A percentile compares a stretch with the other conserved stretches of the same genome.
These are phyloP conservation scores for Oreochromis spilurus DNA, from an alignment of 2,113 vertebrate genomes.

Conservation along the genomic window DNA sequence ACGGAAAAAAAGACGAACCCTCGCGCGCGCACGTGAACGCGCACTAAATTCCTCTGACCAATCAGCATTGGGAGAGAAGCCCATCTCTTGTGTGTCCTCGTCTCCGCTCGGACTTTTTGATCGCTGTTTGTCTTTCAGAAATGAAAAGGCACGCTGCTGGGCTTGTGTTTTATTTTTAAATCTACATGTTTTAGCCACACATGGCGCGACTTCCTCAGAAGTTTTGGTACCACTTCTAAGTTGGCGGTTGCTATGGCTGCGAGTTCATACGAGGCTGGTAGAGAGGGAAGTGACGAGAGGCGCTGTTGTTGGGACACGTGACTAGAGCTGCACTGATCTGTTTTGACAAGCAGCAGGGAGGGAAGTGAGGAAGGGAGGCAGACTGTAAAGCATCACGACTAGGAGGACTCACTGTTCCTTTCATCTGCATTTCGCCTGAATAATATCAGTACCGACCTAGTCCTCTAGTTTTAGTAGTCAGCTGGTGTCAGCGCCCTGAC, in stretches of 20 bases:
- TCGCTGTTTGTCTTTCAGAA: background rate
- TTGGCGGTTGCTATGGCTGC: constrained; percentile 72
- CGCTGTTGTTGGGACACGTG: constrained; percentile 73
- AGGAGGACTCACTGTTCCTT: constrained; percentile 27
- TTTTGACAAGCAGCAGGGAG: constrained; percentile 78
- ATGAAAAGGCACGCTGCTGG: rapidly evolving
- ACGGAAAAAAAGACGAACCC: background rate
- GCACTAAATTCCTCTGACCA: constrained; percentile 31
- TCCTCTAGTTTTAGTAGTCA: background rate
- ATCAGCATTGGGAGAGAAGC: constrained; percentile 20
- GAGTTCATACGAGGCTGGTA: constrained; percentile 42
- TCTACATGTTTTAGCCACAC: background rate
- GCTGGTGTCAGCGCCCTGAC: background rate
- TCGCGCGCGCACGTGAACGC: constrained; percentile 52
- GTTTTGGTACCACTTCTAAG: constrained; percentile 8
- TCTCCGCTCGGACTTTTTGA: background rate
- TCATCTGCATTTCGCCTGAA: constrained; percentile 33
- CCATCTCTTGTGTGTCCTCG: background rate
- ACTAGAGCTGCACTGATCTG: constrained; percentile 65
- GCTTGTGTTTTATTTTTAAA: background rate
- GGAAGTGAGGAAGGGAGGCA: constrained; percentile 51
- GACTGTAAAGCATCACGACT: constrained; percentile 60
- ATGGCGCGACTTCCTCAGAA: background rate
- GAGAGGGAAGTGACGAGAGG: constrained; percentile 60
- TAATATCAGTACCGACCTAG: background rate